Evolutionary conservation across 2,113 vertebrate species (phyloP).

Genomic region (Neofelis nebulosa): DNA sequence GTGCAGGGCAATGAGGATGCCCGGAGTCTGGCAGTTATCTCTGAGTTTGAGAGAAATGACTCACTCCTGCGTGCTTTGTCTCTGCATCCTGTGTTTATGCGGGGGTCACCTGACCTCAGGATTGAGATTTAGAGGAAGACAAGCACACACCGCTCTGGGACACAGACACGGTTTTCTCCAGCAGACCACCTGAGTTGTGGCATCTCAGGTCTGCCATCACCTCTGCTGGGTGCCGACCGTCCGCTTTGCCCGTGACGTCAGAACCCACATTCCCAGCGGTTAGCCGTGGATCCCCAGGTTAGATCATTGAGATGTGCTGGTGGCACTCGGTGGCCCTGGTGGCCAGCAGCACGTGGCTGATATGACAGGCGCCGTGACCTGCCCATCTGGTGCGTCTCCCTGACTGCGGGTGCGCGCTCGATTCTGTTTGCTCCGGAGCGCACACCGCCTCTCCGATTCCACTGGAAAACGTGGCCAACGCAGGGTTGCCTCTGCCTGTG

Average conservation of each 20-base stretch:
- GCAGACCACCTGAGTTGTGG: background rate
- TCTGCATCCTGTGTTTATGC: background rate
- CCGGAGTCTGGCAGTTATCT: background rate
- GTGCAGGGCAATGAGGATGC: too few relatives aligned
- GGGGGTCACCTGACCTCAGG: background rate
- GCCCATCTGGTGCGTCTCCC: fast-evolving
- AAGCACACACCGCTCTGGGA: background rate
- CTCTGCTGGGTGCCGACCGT: background rate
- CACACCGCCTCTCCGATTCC: background rate
- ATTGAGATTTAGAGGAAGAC: background rate
- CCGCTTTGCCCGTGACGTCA: background rate
- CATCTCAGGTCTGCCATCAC: background rate
- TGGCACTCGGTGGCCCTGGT: too few relatives aligned
- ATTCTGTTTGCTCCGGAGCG: background rate
- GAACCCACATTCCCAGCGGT: background rate
- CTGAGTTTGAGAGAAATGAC: background rate
- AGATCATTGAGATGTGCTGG: background rate
- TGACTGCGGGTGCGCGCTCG: fast-evolving
- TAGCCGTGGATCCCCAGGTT: background rate
- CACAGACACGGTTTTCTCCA: fast-evolving
- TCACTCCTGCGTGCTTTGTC: fast-evolving
- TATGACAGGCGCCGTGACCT: background rate
- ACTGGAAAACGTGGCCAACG: too few relatives aligned
- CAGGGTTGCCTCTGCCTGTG: fast-evolving
- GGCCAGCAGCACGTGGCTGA: background rate